Conservation (phyloP, 1,140 invertebrate species). For the Luehdorfia chinensis region DNA sequence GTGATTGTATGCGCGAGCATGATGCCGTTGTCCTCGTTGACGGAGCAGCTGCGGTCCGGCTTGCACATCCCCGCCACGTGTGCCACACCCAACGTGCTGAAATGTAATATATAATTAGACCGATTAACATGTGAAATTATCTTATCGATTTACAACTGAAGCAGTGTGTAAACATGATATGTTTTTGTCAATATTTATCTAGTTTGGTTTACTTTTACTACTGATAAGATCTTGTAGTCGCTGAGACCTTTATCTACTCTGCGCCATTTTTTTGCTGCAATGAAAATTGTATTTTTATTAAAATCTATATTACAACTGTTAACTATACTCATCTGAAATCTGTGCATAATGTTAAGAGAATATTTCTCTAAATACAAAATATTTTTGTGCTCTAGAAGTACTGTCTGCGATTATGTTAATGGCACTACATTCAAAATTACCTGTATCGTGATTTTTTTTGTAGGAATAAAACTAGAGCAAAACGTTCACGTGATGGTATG, state of each 20-base stretch:
- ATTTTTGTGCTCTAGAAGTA: too few relatives aligned
- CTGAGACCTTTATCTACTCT: slow-evolving; percentile 3
- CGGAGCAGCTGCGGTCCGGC: slow-evolving; percentile 90
- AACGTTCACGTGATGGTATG: too few relatives aligned
- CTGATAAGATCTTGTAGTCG: slow-evolving; percentile 4
- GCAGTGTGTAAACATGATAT: slow-evolving; percentile 8
- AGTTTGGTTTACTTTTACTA: slow-evolving; percentile 4
- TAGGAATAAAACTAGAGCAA: too few relatives aligned
- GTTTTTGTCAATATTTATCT: slow-evolving; percentile 1
- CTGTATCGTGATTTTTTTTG: too few relatives aligned
- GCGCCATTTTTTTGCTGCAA: background rate
- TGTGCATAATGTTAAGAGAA: too few relatives aligned
- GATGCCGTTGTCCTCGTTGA: slow-evolving; percentile 95
- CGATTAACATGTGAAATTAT: background rate
- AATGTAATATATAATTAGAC: too few relatives aligned
- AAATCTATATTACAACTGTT: too few relatives aligned
- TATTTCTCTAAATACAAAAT: too few relatives aligned
- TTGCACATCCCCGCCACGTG: slow-evolving; percentile 95
- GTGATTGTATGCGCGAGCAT: slow-evolving; percentile 94
- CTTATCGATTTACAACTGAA: background rate
- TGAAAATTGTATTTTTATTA: background rate
- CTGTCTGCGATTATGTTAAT: too few relatives aligned
- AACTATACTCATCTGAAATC: too few relatives aligned
- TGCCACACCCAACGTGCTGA: slow-evolving; percentile 90
- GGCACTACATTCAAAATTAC: too few relatives aligned